These are phyloP conservation scores for Lissocephala sabroskyi DNA, from an alignment of 2,888 invertebrate genomes.

Conservation along the genomic window DNA sequence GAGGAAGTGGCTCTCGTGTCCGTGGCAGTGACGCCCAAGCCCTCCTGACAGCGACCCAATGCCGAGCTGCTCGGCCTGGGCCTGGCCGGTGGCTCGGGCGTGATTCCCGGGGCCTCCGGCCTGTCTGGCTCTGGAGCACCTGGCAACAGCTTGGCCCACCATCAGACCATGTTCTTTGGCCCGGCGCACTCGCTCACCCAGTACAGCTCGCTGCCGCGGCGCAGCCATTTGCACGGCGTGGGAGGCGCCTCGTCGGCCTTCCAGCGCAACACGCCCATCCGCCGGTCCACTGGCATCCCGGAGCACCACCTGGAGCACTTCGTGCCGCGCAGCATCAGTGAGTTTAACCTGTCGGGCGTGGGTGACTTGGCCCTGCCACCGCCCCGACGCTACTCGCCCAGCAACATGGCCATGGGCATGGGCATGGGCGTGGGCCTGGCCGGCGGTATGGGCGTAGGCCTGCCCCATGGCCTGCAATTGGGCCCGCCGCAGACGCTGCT, in stretches of 20 bases:
- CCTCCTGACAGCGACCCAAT: conserved; percentile 76
- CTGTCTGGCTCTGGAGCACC: conserved; percentile 24
- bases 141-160: conserved; percentile 55
- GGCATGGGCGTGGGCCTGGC: conserved; percentile 29
- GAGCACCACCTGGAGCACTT: conserved; percentile 85
- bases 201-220: conserved; percentile 76
- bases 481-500: conserved; percentile 67
- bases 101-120: conserved; percentile 22
- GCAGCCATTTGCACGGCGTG: conserved; percentile 43
- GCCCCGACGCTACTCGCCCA: conserved; percentile 72
- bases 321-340: conserved; percentile 87
- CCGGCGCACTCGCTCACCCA: conserved; percentile 73
- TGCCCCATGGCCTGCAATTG: conserved; percentile 65
- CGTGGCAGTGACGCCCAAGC: conserved; percentile 74
- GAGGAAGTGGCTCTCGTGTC: conserved; percentile 74
- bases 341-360: conserved; percentile 83
- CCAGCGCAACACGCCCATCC: conserved; percentile 78
- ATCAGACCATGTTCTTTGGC: conserved; percentile 70
- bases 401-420: conserved; percentile 36
- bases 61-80: conserved; percentile 69
- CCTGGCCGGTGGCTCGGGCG: conserved; percentile 4
- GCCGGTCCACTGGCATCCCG: conserved; percentile 77
- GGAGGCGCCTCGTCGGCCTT: conserved; percentile 71
- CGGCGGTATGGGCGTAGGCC: conserved; percentile 2
- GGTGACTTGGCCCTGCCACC: conserved; percentile 75